Evolutionary conservation across 1,140 invertebrate species (phyloP), one percentile per base, ranked within the genome.

Genomic region (Pectinophora gossypiella): DNA sequence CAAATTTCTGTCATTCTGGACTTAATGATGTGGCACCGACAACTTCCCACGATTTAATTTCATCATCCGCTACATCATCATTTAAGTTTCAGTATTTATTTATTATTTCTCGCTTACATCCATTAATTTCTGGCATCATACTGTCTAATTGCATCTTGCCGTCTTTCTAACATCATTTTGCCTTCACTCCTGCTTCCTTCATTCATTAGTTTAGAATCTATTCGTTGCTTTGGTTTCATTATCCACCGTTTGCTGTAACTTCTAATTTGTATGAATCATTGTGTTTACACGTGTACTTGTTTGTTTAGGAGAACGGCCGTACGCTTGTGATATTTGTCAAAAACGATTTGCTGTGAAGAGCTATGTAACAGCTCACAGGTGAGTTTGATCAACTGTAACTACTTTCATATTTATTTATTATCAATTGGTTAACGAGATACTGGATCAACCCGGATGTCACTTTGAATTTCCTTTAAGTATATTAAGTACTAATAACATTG

Each of bases 331-430:
- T 82, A 92, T 94, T 60, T 94, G 93, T 80, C 90, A 93, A 64
- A 93, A 93, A 78, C 88, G 91, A 62, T 94, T 94, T 76, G 92
- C 93, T 13, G 93, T 94, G 44, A 94, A 94, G 73, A 94, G 92
- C 73, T 94, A 94, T 65, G 91, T 94, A 40, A 92, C 92, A 36
- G 92, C 93, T 19, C 93, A 94, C 70, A 88, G 89, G 89, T 90
- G 61, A 61, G n/a, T n/a, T n/a, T n/a, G n/a, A n/a, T n/a, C n/a
- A n/a, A n/a, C n/a, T n/a, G n/a, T n/a, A n/a, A n/a, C n/a, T n/a
- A n/a, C n/a, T n/a, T n/a, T n/a, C n/a, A n/a, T n/a, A n/a, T n/a
- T n/a, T n/a, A n/a, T n/a, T n/a, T n/a, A n/a, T n/a, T n/a, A n/a
- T n/a, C n/a, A n/a, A n/a, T n/a, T n/a, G n/a, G n/a, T n/a, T n/a